Percentiles rank a stretch among this genome's conserved stretches.
Conservation (phyloP, 2,113 vertebrate species). For the Oplegnathus fasciatus region DNA sequence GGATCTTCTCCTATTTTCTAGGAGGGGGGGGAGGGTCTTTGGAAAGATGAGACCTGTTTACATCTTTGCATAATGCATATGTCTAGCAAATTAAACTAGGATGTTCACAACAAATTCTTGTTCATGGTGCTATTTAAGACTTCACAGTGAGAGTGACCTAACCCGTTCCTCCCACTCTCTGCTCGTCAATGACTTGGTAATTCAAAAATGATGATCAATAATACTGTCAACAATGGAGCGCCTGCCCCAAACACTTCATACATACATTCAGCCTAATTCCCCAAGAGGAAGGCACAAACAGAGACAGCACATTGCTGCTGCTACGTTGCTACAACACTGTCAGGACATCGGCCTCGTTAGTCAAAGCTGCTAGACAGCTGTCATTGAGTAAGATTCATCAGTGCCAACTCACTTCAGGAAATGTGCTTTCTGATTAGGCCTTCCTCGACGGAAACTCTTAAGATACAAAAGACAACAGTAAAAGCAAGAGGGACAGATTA, state of each 20-base stretch:
- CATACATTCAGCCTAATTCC: conserved; percentile 83
- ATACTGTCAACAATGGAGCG: conserved; percentile 85
- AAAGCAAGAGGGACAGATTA: conserved; percentile 69
- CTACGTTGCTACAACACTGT: conserved; percentile 74
- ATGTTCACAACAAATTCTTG: conserved; percentile 53
- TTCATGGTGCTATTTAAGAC: conserved; percentile 65
- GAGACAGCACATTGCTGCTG: conserved; percentile 67
- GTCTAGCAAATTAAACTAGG: conserved; percentile 44
- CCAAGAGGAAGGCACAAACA: conserved; percentile 69
- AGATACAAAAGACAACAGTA: conserved; percentile 71
- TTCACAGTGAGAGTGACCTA: conserved; percentile 78
- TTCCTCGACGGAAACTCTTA: conserved; percentile 78
- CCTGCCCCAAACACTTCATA: conserved; percentile 85
- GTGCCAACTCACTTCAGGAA: conserved; percentile 76
- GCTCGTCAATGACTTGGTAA: conserved; percentile 72
- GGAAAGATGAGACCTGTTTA: conserved; percentile 41
- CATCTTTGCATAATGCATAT: conserved; percentile 42
- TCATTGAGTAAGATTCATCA: conserved; percentile 66
- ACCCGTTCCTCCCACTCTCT: conserved; percentile 62
- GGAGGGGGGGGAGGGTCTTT: conserved; percentile 27
- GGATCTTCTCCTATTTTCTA: conserved; percentile 55
- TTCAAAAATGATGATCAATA: conserved; percentile 76
- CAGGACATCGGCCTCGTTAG: conserved; percentile 48
- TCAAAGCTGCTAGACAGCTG: conserved; percentile 58
- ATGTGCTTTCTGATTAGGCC: conserved; percentile 75